phyloP scores from a whole-genome alignment of 1,140 invertebrate species.

The Oscheius sp. region DNA sequence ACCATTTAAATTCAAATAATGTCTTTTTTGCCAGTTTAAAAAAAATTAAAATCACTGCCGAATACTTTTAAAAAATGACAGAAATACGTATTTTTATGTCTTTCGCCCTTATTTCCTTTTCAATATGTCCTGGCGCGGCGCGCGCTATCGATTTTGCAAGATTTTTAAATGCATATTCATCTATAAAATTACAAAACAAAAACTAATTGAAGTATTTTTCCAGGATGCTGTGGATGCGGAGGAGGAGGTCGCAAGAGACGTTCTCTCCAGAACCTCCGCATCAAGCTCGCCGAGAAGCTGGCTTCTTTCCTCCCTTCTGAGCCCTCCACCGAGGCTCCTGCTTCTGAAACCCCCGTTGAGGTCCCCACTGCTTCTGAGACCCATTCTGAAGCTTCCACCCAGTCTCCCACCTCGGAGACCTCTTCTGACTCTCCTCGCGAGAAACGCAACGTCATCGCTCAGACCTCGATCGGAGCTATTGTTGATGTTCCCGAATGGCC shows the following conservation, averaged over 20 bases:
- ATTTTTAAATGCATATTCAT: not conserved
- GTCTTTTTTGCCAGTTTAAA: too few relatives aligned
- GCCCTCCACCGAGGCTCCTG: not conserved
- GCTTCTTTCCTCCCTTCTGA: not conserved
- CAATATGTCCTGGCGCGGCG: too few relatives aligned
- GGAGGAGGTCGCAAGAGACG: slow-evolving; percentile 30
- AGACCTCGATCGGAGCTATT: not conserved
- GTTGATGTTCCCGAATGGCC: slow-evolving; percentile 3
- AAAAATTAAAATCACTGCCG: too few relatives aligned
- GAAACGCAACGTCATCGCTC: not conserved
- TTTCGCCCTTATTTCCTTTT: too few relatives aligned
- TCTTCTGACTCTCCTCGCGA: not conserved
- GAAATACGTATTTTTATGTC: too few relatives aligned
- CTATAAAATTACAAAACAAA: not conserved
- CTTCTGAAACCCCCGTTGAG: not conserved
- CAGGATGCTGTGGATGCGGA: slow-evolving; percentile 30
- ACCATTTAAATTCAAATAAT: too few relatives aligned
- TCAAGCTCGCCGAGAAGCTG: slow-evolving; percentile 26
- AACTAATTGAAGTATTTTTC: too few relatives aligned
- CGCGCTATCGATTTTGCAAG: not conserved
- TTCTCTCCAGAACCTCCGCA: slow-evolving; percentile 18
- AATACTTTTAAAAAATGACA: too few relatives aligned
- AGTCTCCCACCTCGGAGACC: not conserved
- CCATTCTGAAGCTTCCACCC: not conserved
- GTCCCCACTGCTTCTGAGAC: too few relatives aligned